Conservation (phyloP, 2,113 vertebrate genomes). For the Vombatus ursinus region DNA sequence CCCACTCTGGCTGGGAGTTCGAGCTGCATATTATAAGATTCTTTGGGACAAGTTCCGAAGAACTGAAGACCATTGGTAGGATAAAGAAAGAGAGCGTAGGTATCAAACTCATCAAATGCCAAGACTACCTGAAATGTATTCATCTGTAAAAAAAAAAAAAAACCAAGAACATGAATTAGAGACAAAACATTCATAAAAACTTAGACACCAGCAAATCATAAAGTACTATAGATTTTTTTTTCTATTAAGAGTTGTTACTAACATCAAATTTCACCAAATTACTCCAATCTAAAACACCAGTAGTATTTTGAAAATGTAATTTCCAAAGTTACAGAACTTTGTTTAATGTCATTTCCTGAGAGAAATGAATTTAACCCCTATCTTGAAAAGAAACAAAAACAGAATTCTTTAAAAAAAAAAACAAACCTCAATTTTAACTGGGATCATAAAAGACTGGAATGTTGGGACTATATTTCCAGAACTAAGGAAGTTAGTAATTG, state of each 20-base stretch:
- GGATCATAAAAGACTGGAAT: neutral
- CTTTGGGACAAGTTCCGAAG: constrained; percentile 92
- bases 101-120: constrained; percentile 88
- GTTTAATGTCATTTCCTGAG: neutral
- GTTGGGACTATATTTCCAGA: neutral
- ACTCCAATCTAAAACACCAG: neutral
- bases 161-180: neutral
- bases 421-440: neutral
- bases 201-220: neutral
- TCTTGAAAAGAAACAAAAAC: neutral
- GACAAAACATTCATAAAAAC: constrained; percentile 43
- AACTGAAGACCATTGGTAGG: constrained; percentile 92
- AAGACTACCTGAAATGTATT: constrained; percentile 97
- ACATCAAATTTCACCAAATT: neutral
- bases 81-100: constrained; percentile 94
- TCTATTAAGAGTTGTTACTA: neutral
- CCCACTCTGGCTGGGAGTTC: constrained; percentile 94
- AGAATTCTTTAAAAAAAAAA: neutral
- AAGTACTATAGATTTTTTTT: neutral
- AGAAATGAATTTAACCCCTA: neutral
- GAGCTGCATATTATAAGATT: constrained; percentile 93
- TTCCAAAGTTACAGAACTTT: neutral
- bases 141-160: constrained; percentile 83
- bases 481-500: neutral
- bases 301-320: neutral